Evolutionary conservation across 2,888 invertebrate genomes (phyloP), one percentile per base, ranked within the genome.

Genomic region (Litoditis marina): DNA sequence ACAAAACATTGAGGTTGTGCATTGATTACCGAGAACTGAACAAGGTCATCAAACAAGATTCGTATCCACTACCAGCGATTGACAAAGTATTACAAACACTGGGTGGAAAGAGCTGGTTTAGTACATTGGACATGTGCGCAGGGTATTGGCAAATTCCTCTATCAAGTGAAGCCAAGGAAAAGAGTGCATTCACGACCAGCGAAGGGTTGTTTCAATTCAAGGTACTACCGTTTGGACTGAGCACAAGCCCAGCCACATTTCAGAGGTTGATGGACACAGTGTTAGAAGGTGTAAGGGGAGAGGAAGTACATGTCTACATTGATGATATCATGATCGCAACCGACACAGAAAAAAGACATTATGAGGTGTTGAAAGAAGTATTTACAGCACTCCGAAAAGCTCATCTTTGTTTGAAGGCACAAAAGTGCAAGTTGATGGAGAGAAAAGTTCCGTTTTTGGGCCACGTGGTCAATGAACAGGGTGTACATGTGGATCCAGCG

Each of bases 191-290:
- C 49, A 31, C 68, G 0, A 65, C 68, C 3, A 28, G 60, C 2
- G 49, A 36, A 6, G 69, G 75, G 2, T 68, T 68, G 22, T 82
- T 56, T 44, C 63, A 80, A 49, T 81, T 66, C 56, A 55, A 60
- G 5, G 68, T 73, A 1, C 65, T 81, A 56, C 73, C 76, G 0
- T 78, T 78, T 53, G 78, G 79, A 4, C 55, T 82, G 8, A 55
- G 65, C 0, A 76, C 67, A 3, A 68, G 71, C 25, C 75, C 75
- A 1, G 74, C 78, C 0, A 69, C 71, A 1, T 82, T 80, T 51
- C 74, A 81, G 55, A 52, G 73, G 11, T 51, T 70, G 2, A 74
- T 78, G 69, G 58, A 69, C 13, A 11, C 42, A 4, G 52, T 75
- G 4, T 49, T 76, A 8, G 50, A 50, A 16, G 47, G 52, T n/a